phyloP scores from a whole-genome alignment of 37 sponge, comb jelly and placozoan genomes.

The Ephydatia muelleri region DNA sequence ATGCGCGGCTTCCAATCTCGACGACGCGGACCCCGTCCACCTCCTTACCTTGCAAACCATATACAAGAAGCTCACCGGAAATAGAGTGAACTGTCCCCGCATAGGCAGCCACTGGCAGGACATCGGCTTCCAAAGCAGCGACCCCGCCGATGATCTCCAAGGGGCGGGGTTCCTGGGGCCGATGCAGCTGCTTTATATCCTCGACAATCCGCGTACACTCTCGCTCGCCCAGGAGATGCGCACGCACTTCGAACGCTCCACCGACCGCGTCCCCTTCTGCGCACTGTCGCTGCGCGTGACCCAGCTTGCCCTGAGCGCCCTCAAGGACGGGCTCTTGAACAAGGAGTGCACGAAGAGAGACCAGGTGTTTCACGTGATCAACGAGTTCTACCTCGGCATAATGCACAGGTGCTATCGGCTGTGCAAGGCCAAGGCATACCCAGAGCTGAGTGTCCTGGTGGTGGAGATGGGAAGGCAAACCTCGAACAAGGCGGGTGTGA shows the following conservation, averaged over 20 bases:
- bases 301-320: slow-evolving; percentile 51
- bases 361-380: slow-evolving; percentile 76
- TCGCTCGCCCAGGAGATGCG: slow-evolving; percentile 65
- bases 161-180: slow-evolving; percentile 86
- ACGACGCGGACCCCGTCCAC: slow-evolving; percentile 68
- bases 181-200: slow-evolving; percentile 69
- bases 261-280: slow-evolving; percentile 72
- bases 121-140: slow-evolving; percentile 86
- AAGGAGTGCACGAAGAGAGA: slow-evolving; percentile 73
- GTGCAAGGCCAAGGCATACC: slow-evolving; percentile 32
- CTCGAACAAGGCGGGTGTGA: not conserved
- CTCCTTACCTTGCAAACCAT: slow-evolving; percentile 68
- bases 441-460: not conserved
- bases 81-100: slow-evolving; percentile 53
- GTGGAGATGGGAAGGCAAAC: slow-evolving; percentile 35
- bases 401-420: slow-evolving; percentile 62
- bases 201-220: slow-evolving; percentile 33
- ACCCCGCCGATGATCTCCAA: slow-evolving; percentile 86
- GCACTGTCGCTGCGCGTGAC: slow-evolving; percentile 82
- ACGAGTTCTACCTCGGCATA: slow-evolving; percentile 69
- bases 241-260: slow-evolving; percentile 30
- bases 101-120: slow-evolving; percentile 89
- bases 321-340: slow-evolving; percentile 66
- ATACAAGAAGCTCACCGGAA: slow-evolving; percentile 70
- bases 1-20: slow-evolving; percentile 55